phyloP scores from a whole-genome alignment of 2,113 vertebrate species.

The Spermophilus dauricus region DNA sequence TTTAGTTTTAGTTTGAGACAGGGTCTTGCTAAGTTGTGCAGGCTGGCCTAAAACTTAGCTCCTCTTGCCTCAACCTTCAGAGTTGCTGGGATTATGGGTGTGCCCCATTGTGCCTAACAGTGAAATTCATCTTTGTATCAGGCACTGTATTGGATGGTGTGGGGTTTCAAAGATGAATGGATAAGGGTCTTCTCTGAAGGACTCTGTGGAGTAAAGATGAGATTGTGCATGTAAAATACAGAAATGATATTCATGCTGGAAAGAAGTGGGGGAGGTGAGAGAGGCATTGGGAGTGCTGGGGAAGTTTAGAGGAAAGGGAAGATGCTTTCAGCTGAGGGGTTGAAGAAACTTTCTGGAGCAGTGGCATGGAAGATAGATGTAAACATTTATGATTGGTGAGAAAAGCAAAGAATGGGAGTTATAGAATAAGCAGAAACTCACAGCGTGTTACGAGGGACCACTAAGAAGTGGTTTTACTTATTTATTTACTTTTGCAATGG shows the following conservation, averaged over 20 bases:
- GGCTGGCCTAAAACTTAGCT: too few relatives aligned
- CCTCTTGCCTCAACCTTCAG: too few relatives aligned
- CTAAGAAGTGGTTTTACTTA: neutral
- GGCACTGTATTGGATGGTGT: neutral
- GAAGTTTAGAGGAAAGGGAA: neutral
- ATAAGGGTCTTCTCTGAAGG: neutral
- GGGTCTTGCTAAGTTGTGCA: too few relatives aligned
- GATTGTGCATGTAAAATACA: neutral
- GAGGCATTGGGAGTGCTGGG: fast-evolving
- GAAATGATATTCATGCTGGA: neutral
- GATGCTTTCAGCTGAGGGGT: neutral
- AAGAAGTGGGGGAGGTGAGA: neutral
- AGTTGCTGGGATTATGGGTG: too few relatives aligned
- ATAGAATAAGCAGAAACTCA: neutral
- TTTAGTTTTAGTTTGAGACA: too few relatives aligned
- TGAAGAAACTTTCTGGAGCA: neutral
- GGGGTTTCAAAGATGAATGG: neutral
- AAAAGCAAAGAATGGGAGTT: neutral
- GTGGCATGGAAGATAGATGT: fast-evolving
- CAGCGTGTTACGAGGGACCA: too few relatives aligned
- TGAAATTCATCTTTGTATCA: slow-evolving; percentile 3
- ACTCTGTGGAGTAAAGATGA: neutral
- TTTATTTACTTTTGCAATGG: neutral
- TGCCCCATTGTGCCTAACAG: too few relatives aligned
- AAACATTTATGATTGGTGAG: neutral